These are phyloP conservation scores for Herpailurus yagouaroundi DNA, from an alignment of 2,113 vertebrate species.

Conservation along the genomic window DNA sequence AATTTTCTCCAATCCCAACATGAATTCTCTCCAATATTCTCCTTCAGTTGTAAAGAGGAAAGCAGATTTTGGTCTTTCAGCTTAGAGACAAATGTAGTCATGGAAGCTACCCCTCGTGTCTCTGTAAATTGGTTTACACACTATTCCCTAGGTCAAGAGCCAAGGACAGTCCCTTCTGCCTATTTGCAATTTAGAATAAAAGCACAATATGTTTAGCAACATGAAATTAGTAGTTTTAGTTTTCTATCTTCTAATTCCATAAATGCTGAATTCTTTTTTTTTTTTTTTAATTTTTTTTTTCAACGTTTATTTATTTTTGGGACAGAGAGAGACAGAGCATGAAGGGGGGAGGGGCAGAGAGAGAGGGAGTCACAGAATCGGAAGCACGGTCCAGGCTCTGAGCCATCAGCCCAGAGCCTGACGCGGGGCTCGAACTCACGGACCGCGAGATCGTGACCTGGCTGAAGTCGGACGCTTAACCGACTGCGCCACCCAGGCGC, in stretches of 20 bases:
- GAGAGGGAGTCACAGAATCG: no score
- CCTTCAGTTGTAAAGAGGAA: background rate
- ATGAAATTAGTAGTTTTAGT: background rate
- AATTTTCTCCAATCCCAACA: background rate
- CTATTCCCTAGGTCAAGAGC: background rate
- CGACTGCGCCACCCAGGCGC: no score
- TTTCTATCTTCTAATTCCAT: slow-evolving; percentile 15
- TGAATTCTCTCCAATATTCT: background rate
- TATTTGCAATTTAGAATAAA: slow-evolving; percentile 20
- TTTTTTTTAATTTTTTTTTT: no score
- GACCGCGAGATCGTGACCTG: no score
- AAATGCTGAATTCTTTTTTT: background rate
- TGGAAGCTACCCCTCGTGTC: accelerated
- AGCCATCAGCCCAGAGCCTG: no score
- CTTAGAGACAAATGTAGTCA: background rate
- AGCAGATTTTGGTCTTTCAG: background rate
- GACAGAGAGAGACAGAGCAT: no score
- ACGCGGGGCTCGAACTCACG: no score
- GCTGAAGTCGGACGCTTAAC: no score
- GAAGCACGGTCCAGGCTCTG: no score
- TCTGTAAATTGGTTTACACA: background rate
- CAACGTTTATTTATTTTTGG: no score
- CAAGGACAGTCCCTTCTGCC: background rate
- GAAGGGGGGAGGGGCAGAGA: no score
- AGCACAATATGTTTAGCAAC: background rate